A percentile compares a stretch with the other conserved stretches of the same genome.
Conservation (phyloP, 2,113 vertebrate species). For the Ivindomyrus marchei region DNA sequence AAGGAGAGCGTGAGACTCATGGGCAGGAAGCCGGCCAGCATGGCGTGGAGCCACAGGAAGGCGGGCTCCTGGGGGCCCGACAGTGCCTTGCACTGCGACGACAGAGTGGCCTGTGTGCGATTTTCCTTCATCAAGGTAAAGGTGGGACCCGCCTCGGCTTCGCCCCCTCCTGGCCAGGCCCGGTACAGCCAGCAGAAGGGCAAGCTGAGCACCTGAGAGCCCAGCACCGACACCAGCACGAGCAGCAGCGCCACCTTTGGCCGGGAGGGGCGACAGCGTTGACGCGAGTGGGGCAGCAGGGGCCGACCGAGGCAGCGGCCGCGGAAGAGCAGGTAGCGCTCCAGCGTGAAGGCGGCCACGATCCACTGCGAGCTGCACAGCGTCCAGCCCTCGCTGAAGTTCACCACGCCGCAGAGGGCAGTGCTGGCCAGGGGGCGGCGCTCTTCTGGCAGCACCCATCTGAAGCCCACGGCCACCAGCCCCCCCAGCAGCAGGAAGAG, state of each 20-base stretch:
- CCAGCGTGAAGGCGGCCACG: slow-evolving; percentile 22
- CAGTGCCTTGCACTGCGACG: neutral
- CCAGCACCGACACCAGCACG: slow-evolving; percentile 12
- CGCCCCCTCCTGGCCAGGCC: neutral
- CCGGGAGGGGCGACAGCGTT: slow-evolving; percentile 11
- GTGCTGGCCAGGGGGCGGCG: neutral
- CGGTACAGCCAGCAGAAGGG: slow-evolving; percentile 24
- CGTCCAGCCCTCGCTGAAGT: slow-evolving; percentile 28
- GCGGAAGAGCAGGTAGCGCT: slow-evolving; percentile 24
- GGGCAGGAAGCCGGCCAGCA: slow-evolving; percentile 15
- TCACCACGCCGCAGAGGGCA: slow-evolving; percentile 9
- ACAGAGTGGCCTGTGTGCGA: neutral
- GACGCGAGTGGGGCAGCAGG: neutral
- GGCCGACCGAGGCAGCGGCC: neutral
- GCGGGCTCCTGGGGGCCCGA: neutral
- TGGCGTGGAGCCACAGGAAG: slow-evolving; percentile 18
- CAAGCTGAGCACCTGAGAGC: slow-evolving; percentile 21
- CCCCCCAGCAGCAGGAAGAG: slow-evolving; percentile 27
- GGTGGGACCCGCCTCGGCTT: neutral
- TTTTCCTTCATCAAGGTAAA: neutral
- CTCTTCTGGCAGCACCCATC: neutral
- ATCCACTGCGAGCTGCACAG: slow-evolving; percentile 28
- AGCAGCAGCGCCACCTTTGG: slow-evolving; percentile 16
- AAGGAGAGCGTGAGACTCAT: slow-evolving; percentile 22
- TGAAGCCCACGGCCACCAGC: slow-evolving; percentile 14